Conservation (phyloP, 2,888 invertebrate genomes). For the Drosophila greeni region DNA sequence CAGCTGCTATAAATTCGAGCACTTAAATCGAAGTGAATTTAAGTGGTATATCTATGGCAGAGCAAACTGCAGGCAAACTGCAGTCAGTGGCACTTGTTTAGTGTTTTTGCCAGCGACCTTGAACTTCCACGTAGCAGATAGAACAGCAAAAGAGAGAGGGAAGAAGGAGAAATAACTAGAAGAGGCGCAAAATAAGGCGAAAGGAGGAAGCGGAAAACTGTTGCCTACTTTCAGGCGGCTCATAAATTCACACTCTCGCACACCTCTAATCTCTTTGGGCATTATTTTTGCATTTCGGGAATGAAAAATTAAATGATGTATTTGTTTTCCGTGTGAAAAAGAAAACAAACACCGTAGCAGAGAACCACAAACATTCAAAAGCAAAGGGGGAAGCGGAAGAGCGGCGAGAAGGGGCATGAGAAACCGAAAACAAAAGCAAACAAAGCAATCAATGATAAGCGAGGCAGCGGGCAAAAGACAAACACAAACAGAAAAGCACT, state of each 20-base stretch:
- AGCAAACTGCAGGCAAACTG: conserved; percentile 16
- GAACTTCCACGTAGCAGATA: conserved; percentile 24
- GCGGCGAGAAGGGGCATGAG: conserved; percentile 1
- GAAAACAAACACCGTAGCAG: conserved; percentile 27
- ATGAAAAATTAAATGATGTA: conserved; percentile 39
- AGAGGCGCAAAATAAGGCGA: conserved; percentile 2
- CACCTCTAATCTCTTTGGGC: conserved; percentile 28
- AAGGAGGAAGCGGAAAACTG: conserved; percentile 14
- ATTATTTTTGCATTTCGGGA: conserved; percentile 24
- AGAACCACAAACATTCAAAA: conserved; percentile 26
- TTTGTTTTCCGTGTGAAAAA: conserved; percentile 34
- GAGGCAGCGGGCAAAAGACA: conserved; percentile 37
- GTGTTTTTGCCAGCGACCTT: conserved; percentile 30
- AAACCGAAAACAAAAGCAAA: conserved; percentile 44
- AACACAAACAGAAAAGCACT: conserved; percentile 47
- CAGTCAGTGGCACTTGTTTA: conserved; percentile 24
- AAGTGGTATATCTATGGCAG: conserved; percentile 18
- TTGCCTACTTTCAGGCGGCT: conserved; percentile 38
- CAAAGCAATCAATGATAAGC: conserved; percentile 44
- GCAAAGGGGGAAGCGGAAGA: conserved; percentile 1
- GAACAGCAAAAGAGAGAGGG: background rate
- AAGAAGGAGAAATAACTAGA: background rate
- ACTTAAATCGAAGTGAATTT: conserved; percentile 14
- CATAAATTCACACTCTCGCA: conserved; percentile 35
- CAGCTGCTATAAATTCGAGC: conserved; percentile 4